Evolutionary conservation across 35 echinoderm and acorn worm genomes (phyloP), one percentile per base, ranked within the genome.

Genomic region (Ophioderma brevispina): DNA sequence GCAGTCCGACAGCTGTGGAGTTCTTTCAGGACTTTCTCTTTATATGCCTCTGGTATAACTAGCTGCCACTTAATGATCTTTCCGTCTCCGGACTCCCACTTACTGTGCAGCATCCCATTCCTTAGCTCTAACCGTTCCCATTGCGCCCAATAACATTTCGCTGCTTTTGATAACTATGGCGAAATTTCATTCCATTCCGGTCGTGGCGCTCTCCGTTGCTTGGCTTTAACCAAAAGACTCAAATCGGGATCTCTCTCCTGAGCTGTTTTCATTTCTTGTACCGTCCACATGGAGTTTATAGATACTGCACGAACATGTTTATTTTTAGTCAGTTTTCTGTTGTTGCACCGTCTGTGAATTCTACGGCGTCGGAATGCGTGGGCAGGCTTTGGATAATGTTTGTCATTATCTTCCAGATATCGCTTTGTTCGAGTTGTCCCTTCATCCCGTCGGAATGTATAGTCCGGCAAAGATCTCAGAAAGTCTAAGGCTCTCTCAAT

Each of bases 51-150:
- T 70, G 88, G 52, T 28, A 90, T 1, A 17, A 84, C 59, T 38
- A 90, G 14, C 31, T 90, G 52, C 1, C 49, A 81, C 1, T 84
- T 59, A 30, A 90, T 35, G 0, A 37, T 17, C 55, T 75, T 90
- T 15, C 88, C 78, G 70, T 90, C 50, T 1, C 49, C 75, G 23
- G 39, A 79, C 15, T 88, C 86, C 77, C 86, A 49, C 21, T 35
- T 43, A 4, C 86, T 50, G 19, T 32, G 33, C 19, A 79, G n/a
- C n/a, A n/a, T n/a, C n/a, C n/a, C n/a, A n/a, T n/a, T n/a, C n/a
- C n/a, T n/a, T n/a, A n/a, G 36, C 31, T 35, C 86, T 35, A 88
- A 33, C 49, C 38, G 75, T 32, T 88, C 76, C 86, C 86, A 88
- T 15, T 88, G 38, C 19, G 40, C 36, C 86, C 30, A 78, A 88